Evolutionary conservation across 2,888 invertebrate genomes (phyloP).

Genomic region (Mythimna lalbum): DNA sequence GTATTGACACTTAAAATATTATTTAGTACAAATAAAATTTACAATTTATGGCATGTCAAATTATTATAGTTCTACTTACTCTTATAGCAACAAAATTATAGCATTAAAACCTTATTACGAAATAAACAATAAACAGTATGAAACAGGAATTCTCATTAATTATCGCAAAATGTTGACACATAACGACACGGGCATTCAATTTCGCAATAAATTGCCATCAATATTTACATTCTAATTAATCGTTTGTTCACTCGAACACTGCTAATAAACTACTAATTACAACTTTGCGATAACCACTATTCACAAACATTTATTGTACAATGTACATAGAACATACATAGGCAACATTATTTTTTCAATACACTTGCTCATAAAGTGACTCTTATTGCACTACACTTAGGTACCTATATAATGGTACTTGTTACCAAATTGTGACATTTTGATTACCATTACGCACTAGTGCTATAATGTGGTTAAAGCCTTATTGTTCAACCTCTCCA

Average conservation of each 20-base stretch:
- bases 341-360: too few species aligned
- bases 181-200: conserved; percentile 24
- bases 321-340: neutral
- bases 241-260: conserved; percentile 28
- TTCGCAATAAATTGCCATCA: conserved; percentile 9
- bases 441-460: too few species aligned
- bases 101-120: too few species aligned
- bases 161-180: conserved; percentile 35
- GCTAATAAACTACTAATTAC: conserved; percentile 22
- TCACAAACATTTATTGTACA: neutral
- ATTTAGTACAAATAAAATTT: too few species aligned
- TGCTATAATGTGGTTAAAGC: too few species aligned
- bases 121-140: neutral
- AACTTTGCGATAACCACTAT: neutral
- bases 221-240: conserved; percentile 52
- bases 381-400: too few species aligned
- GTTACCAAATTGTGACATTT: too few species aligned
- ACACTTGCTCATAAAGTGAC: too few species aligned
- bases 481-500: too few species aligned
- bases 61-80: neutral
- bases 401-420: too few species aligned
- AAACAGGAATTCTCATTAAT: neutral
- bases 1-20: too few species aligned
- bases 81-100: neutral
- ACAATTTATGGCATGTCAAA: too few species aligned